Evolutionary conservation across 1,140 invertebrate species (phyloP).

Genomic region (Polypedilum vanderplanki): DNA sequence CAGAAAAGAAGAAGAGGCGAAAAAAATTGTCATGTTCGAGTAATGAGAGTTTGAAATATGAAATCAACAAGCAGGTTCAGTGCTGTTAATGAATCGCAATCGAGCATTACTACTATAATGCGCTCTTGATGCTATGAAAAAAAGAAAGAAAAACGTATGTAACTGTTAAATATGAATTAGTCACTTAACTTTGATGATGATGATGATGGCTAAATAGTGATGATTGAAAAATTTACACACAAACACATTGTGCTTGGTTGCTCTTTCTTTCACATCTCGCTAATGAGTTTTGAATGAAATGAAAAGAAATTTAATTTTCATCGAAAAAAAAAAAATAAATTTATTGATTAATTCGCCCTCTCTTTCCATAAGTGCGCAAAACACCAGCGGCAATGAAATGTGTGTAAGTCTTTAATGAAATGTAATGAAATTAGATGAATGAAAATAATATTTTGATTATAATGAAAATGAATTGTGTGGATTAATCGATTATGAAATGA

Average conservation of each 20-base stretch:
- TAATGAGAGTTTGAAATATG: conserved; percentile 27
- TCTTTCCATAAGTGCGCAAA: neutral
- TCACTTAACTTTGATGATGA: conserved; percentile 12
- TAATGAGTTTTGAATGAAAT: neutral
- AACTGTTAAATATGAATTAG: conserved; percentile 19
- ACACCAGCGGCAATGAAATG: too few relatives aligned
- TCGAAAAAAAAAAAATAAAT: neutral
- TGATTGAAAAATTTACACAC: conserved; percentile 13
- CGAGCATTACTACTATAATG: too few relatives aligned
- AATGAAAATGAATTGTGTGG: conserved; percentile 7
- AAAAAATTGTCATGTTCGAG: conserved; percentile 8
- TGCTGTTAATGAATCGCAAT: neutral
- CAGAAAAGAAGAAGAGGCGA: neutral
- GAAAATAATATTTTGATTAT: conserved; percentile 20
- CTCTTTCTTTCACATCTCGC: neutral
- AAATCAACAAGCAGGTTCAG: conserved; percentile 3
- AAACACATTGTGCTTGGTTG: neutral
- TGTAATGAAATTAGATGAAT: neutral
- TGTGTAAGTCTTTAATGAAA: too few relatives aligned
- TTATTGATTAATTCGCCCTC: conserved; percentile 12
- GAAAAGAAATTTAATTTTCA: conserved; percentile 5
- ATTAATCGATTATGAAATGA: conserved; percentile 25
- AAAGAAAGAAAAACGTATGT: neutral
- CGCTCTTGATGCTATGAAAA: neutral
- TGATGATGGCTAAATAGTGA: neutral